Evolutionary conservation across 2,888 invertebrate species (phyloP), one percentile per base, ranked within the genome.

Genomic region (Lysandra bellargus): DNA sequence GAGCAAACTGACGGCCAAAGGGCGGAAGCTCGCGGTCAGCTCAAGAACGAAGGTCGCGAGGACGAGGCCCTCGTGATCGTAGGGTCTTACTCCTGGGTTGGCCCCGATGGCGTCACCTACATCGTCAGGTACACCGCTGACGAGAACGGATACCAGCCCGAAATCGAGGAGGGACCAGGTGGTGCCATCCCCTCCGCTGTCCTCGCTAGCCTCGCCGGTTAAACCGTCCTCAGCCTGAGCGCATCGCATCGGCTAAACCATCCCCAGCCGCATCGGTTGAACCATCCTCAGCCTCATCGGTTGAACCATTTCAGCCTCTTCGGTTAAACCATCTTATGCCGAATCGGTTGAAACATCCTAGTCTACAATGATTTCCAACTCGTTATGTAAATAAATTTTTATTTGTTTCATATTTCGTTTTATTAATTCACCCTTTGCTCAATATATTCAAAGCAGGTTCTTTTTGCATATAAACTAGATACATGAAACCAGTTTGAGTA

Each of bases 81-180:
- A 14, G 95, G 95, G 23, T 86, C 86, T 37, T 95, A 85, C 88
- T 88, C 92, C n/a, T 95, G 91, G 87, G 83, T 92, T 2, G 95
- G 88, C 7, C 92, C 93, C 17, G 92, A 95, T 40, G 87, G 86
- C 30, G 84, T 90, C 64, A 90, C 87, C 12, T 96, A 96, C 86
- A 88, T 88, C 6, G 95, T 96, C 79, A 95, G 85, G 78, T 95
- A 95, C 86, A 83, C 89, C 14, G 95, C 95, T 78, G 95, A 94
- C 75, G 85, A 87, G 5, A 84, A 87, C 12, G 89, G 89, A 0
- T 90, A 84, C 85, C 84, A 88, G 78, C 88, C 95, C 0, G 85
- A 86, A 60, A 85, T 89, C 33, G 87, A 88, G 81, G 86, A 89
- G 79, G 88, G 87, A 0, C 89, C 89, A 0, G 90, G 89, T 5